These are phyloP conservation scores for Sarcoramphus papa DNA, from an alignment of 2,797 vertebrate genomes.

Conservation along the genomic window DNA sequence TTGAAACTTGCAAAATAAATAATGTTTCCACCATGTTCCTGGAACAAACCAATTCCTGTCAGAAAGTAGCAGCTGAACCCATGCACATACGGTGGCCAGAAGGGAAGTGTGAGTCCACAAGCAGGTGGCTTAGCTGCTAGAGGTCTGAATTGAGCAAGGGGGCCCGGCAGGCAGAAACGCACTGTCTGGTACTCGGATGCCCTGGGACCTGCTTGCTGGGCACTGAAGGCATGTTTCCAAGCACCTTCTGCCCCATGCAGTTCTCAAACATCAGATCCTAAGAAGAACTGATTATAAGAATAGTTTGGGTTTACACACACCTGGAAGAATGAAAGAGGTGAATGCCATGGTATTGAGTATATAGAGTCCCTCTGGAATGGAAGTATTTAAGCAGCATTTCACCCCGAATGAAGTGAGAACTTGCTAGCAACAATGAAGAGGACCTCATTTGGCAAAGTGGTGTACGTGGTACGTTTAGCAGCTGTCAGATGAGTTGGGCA, in stretches of 20 bases:
- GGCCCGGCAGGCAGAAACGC: accelerated
- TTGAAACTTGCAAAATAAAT: neutral
- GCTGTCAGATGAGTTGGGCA: neutral
- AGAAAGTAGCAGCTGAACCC: neutral
- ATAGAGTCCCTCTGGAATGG: neutral
- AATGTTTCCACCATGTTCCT: neutral
- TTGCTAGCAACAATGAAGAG: neutral
- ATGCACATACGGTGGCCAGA: accelerated
- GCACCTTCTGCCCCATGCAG: neutral
- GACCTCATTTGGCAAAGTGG: neutral
- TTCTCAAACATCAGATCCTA: neutral
- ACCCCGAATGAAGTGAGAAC: neutral
- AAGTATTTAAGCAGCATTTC: neutral
- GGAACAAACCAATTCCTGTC: neutral
- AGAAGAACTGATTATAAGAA: neutral
- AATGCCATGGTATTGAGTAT: neutral
- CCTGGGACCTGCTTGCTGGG: accelerated
- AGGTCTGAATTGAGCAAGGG: neutral
- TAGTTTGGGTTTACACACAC: neutral
- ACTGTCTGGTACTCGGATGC: neutral
- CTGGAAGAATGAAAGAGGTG: neutral
- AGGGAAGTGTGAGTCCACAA: neutral
- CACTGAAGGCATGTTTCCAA: accelerated
- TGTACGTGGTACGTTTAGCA: accelerated
- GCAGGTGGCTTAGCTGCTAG: neutral